Base-by-base conservation (phyloP, 2,113 vertebrate genomes). In the Platycercus adscitus region DNA sequence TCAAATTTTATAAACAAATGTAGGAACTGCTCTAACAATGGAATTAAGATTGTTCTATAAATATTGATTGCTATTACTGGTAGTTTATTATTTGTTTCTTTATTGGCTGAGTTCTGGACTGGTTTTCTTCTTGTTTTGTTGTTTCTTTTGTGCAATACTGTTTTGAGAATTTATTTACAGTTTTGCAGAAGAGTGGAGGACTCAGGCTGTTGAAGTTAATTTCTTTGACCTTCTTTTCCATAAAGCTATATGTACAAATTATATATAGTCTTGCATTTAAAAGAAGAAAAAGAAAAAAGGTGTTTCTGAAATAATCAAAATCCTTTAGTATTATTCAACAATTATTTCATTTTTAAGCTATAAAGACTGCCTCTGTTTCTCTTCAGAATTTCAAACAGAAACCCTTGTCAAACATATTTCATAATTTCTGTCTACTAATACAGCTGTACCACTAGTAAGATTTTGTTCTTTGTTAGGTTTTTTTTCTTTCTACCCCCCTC, bases 21-120 rank as follows among this genome's bases (percentile, higher is more conserved):
- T 52, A 75, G 26, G 39, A 89, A 43, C 53, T 68, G 37, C 18
- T 69, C 66, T 86, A 37, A 64, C 25, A 82, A 63, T n/a, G 11
- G 73, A 83, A 89, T 95, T 69, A 82, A 33, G n/a, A 75, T 83
- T 69, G n/a, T 79, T 83, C 39, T 64, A 60, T 87, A 83, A 90
- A 79, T 80, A 75, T 79, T 69, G 71, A 79, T 55, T 73, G 17
- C 7, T 12, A 73, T 73, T 92, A 82, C 53, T 73, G 61, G 60
- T 69, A 64, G 65, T 43, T 89, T 79, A 43, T 69, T 82, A 47
- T 79, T 95, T 83, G 7, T 10, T 64, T 58, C 26, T 90, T 58
- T 82, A 83, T 49, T 86, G 66, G 31, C 37, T 31, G 39, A 47
- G 8, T 60, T 44, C 5, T 92, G 31, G 28, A 47, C 23, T 66